These are phyloP conservation scores for Halictus rubicundus DNA, from an alignment of 1,140 invertebrate species.

Conservation along the genomic window DNA sequence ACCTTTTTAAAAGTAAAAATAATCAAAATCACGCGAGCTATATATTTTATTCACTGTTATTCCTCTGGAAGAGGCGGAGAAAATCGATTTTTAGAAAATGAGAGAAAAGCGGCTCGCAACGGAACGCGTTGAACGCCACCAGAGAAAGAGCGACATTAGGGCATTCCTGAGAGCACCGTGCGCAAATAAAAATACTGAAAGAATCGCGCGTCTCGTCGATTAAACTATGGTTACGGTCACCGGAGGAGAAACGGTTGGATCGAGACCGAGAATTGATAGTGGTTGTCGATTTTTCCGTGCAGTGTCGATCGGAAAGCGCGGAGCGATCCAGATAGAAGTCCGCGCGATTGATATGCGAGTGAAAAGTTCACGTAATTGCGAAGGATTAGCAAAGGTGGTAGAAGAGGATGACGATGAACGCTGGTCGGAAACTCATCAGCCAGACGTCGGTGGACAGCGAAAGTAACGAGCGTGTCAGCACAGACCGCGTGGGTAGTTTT, in stretches of 20 bases:
- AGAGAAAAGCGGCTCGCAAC: too few relatives aligned
- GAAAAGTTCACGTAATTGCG: conserved; percentile 7
- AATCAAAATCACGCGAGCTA: too few relatives aligned
- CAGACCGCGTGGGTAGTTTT: conserved; percentile 65
- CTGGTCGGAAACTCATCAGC: conserved; percentile 61
- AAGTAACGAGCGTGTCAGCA: conserved; percentile 64
- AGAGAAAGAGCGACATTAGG: too few relatives aligned
- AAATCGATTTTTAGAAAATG: too few relatives aligned
- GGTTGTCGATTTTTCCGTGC: background rate
- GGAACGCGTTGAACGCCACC: too few relatives aligned
- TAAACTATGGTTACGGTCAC: background rate
- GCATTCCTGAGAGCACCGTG: too few relatives aligned
- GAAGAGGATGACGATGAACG: conserved; percentile 66
- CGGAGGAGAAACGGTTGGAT: background rate
- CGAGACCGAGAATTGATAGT: background rate
- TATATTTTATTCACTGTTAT: too few relatives aligned
- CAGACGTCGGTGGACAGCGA: conserved; percentile 67
- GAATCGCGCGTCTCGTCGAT: background rate
- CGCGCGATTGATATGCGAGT: conserved; percentile 48
- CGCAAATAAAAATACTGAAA: background rate
- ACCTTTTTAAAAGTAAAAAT: too few relatives aligned
- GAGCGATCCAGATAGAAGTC: conserved; percentile 15
- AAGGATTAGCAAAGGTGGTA: conserved; percentile 39
- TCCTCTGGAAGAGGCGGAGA: too few relatives aligned
- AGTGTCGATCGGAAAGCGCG: conserved; percentile 1